Evolutionary conservation across 1,140 invertebrate species (phyloP), one percentile per base, ranked within the genome.

Genomic region (Catajapyx aquilonaris): DNA sequence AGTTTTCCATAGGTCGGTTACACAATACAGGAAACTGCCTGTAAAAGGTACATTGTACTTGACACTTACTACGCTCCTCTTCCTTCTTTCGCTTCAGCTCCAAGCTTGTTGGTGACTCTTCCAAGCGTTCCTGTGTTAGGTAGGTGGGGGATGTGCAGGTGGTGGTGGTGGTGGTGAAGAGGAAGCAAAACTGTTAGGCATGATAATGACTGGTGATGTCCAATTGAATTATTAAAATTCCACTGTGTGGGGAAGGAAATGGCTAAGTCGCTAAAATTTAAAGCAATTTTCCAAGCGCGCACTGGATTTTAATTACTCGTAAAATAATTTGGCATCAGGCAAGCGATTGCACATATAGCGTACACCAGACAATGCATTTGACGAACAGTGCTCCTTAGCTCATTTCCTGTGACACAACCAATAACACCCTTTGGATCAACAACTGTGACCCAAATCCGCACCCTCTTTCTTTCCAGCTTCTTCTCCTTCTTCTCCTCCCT

Each of bases 51-150:
- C 19, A 7, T 18, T 35, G 22, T 16, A 21, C 5, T 16, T 17
- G 31, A 28, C 42, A 53, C 46, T 52, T 61, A 76, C 75, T 73
- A 68, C 77, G 70, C 50, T 73, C 71, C 49, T 76, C 73, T 37
- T 75, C 76, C 46, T 76, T 69, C 35, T 75, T 64, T 36, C 75
- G 57, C 49, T 79, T 79, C 47, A 77, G 73, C 50, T 78, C 74
- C 18, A 65, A 52, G 17, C 53, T 43, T 2, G 64, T 47, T 13
- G 42, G 23, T 0, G 65, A 55, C 52, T 79, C 75, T 33, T 79
- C 76, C 5, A 64, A 51, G 46, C 75, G 65, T 51, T 79, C 76
- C 73, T 21, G 23, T 19, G 3, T 16, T 11, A 19, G 16, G 4
- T 19, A 35, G 19, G n/a, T 35, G 13, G 20, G 18, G 17, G 10